These are phyloP conservation scores for Dicaeum eximium DNA, from an alignment of 2,113 vertebrate genomes.

Conservation along the genomic window DNA sequence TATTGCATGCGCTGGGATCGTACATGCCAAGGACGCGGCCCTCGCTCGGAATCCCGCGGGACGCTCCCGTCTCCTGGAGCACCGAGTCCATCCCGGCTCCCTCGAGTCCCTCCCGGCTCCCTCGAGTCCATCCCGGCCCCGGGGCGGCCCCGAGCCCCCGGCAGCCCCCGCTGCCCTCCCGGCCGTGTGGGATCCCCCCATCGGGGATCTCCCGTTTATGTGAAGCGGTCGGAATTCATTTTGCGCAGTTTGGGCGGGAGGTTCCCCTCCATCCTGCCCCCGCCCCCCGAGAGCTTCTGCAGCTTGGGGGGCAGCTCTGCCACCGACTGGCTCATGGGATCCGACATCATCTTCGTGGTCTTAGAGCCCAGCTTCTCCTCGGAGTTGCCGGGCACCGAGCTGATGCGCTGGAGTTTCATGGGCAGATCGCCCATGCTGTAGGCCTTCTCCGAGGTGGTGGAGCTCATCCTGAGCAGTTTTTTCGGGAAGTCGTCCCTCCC, in stretches of 20 bases:
- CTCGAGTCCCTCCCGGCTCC: not conserved
- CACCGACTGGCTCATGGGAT: conserved; percentile 96
- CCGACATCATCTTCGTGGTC: conserved; percentile 84
- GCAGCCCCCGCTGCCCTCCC: not conserved
- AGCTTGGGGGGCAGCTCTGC: conserved; percentile 97
- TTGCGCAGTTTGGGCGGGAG: conserved; percentile 96
- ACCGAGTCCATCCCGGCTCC: not conserved
- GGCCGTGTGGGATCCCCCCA: not conserved
- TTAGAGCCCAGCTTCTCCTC: conserved; percentile 90
- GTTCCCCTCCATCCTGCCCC: conserved; percentile 88
- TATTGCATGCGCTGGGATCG: conserved; percentile 88
- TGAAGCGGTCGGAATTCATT: conserved; percentile 98
- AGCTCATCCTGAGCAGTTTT: conserved; percentile 97
- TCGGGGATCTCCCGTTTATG: no score
- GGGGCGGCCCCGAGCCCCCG: not conserved
- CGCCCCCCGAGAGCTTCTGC: conserved; percentile 87
- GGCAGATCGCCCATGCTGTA: conserved; percentile 96
- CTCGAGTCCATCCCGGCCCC: not conserved
- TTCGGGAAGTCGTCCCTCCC: conserved; percentile 94
- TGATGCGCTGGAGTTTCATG: conserved; percentile 98
- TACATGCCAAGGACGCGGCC: conserved; percentile 73
- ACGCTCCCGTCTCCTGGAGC: conserved; percentile 63
- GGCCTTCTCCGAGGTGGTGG: conserved; percentile 97
- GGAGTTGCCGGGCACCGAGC: conserved; percentile 94
- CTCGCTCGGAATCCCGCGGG: not conserved